Evolutionary conservation across 64 coral and sea anemone species (phyloP), one percentile per base, ranked within the genome.

Genomic region (Porites australiensis): DNA sequence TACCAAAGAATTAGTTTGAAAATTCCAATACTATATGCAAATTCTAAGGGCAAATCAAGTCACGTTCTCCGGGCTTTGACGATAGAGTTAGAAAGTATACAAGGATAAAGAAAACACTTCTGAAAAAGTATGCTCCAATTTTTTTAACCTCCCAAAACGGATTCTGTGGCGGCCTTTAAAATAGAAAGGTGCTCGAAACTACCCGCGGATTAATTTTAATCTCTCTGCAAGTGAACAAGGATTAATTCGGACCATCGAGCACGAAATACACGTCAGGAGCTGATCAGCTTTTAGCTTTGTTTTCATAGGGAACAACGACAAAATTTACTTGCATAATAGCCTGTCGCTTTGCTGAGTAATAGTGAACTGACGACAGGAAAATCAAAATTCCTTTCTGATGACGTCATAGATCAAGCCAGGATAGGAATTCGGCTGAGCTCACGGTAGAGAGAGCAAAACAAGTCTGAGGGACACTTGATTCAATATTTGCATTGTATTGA

Each of bases 1-100:
- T 68, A 84, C 45, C 23, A 2, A 69, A 20, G 62, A 69, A 68
- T 69, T 47, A 65, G 46, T 83, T 84, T 48, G 19, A 52, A 84
- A 37, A 69, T 84, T 69, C 81, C 81, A 84, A 84, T 65, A 51
- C 62, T 50, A 15, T 66, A 83, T 83, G 80, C 27, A n/a, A 83
- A 83, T 83, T 15, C 7, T 45, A 16, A 66, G 62, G 6, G 66
- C 45, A 5, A 44, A 3, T 16, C 47, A 83, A 62, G 14, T 49
- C 61, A 61, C 57, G 58, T 84, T 19, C 48, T 8, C 7, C 2
- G 5, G 6, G 66, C 8, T 66, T 66, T 2, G 66, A 48, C 15
- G 4, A 68, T 23, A 21, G 8, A 50, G 81, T n/a, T 11, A 68
- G 8, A 3, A 67, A 83, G 14, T 62, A 2, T 50, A 3, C 50